These are phyloP conservation scores for Nothoprocta perdicaria DNA, from an alignment of 2,113 vertebrate species.

Conservation along the genomic window DNA sequence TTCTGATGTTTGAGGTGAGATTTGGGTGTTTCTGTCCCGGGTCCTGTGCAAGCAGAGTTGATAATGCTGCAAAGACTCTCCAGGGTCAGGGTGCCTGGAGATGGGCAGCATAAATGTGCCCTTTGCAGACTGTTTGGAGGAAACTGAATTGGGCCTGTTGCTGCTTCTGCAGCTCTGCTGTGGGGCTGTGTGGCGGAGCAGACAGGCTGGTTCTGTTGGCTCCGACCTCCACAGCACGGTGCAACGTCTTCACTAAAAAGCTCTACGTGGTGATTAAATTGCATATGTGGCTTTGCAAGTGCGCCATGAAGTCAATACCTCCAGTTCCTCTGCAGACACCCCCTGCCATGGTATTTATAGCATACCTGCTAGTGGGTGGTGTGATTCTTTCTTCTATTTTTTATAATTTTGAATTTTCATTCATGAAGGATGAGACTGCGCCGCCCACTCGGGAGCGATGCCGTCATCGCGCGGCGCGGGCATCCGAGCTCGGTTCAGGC, in stretches of 20 bases:
- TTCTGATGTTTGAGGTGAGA: not conserved
- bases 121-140: not conserved
- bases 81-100: not conserved
- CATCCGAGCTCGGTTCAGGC: not conserved
- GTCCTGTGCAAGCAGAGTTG: not conserved
- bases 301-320: constrained; percentile 45
- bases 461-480: not conserved
- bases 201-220: not conserved
- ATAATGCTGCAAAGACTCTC: not conserved
- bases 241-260: not conserved
- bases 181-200: not conserved
- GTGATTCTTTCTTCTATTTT: constrained; percentile 21
- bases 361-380: constrained; percentile 65
- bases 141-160: not conserved
- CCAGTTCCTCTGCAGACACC: constrained; percentile 67
- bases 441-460: constrained; percentile 17
- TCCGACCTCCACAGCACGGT: not conserved
- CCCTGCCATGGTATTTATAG: constrained; percentile 69
- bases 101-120: not conserved
- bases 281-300: not conserved
- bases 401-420: constrained; percentile 8
- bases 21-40: not conserved
- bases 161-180: not conserved
- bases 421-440: constrained; percentile 61
- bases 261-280: constrained; percentile 29